These are phyloP conservation scores for Psittacula echo DNA, from an alignment of 2,797 vertebrate genomes.

Conservation along the genomic window DNA sequence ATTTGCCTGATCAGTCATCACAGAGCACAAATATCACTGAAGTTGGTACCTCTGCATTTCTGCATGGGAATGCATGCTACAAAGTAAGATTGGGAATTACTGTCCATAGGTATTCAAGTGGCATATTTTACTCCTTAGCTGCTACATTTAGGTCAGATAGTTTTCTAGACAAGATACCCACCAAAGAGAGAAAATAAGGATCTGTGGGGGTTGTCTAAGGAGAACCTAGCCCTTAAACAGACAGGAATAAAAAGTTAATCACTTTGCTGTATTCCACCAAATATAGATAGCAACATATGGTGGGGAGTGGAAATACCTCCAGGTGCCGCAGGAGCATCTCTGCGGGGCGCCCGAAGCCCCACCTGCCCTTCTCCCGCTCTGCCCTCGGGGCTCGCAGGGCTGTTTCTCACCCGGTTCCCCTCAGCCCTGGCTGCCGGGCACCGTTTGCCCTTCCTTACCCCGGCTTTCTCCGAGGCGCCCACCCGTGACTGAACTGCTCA, in stretches of 20 bases:
- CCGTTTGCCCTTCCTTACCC: not conserved
- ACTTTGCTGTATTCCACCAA: not conserved
- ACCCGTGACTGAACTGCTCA: not conserved
- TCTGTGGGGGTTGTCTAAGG: not conserved
- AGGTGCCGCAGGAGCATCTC: rapidly evolving
- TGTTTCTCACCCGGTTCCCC: not conserved
- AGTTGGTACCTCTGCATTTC: not conserved
- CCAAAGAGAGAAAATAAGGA: not conserved
- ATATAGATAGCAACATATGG: rapidly evolving
- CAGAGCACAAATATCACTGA: not conserved
- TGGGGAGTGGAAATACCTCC: not conserved
- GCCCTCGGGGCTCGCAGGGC: not conserved
- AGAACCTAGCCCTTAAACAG: not conserved
- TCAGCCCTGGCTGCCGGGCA: not conserved
- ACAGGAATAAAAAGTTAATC: not conserved
- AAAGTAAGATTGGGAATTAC: not conserved
- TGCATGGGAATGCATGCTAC: not conserved
- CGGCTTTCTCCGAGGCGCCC: not conserved
- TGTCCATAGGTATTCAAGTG: rapidly evolving
- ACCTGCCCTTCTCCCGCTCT: not conserved
- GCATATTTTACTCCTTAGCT: not conserved
- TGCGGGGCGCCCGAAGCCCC: rapidly evolving
- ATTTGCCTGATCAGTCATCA: not conserved
- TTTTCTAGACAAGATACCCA: not conserved
- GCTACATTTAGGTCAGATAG: not conserved